phyloP scores from a whole-genome alignment of 30 jellyfish, hydroid and myxozoan genomes.

The Catostylus mosaicus region DNA sequence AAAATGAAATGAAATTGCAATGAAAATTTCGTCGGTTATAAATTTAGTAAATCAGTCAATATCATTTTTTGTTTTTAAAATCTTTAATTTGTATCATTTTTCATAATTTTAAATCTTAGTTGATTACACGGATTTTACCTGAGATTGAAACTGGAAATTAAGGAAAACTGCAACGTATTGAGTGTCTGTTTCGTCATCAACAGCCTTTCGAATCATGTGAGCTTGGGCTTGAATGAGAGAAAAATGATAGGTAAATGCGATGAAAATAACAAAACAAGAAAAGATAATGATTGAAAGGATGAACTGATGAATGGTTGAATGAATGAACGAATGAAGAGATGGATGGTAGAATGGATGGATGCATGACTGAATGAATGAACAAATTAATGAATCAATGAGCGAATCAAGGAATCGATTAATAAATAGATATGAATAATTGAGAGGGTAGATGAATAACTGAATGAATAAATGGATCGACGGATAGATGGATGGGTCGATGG shows the following conservation, averaged over 20 bases:
- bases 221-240: slow-evolving; percentile 55
- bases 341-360: neutral
- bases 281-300: neutral
- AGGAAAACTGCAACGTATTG: slow-evolving; percentile 49
- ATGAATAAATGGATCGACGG: no score
- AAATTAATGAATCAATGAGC: neutral
- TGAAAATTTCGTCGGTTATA: no score
- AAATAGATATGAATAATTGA: neutral
- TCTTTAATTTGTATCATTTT: no score
- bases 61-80: no score
- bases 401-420: neutral
- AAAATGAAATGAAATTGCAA: neutral
- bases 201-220: slow-evolving; percentile 32
- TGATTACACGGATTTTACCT: no score
- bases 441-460: neutral
- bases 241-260: neutral
- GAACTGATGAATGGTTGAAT: neutral
- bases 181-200: slow-evolving; percentile 15
- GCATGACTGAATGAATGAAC: neutral
- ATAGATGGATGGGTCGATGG: neutral
- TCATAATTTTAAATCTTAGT: no score
- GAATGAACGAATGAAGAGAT: neutral
- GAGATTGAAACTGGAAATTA: slow-evolving; percentile 53
- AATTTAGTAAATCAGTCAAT: no score
- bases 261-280: neutral